Conservation (phyloP, 1,140 invertebrate genomes). For the Nixonia krombeini region DNA sequence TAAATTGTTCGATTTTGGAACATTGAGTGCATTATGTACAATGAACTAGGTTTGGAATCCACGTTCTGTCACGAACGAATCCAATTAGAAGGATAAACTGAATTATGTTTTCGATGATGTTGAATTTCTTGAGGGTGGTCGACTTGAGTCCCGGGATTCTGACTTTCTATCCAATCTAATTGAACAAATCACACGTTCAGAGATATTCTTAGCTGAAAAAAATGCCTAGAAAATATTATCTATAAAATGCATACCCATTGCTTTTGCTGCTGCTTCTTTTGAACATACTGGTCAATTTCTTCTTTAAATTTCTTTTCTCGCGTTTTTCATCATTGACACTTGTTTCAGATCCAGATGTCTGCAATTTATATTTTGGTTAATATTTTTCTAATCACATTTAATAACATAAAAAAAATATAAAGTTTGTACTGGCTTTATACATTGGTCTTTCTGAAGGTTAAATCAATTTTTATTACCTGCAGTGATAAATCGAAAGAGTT, state of each 20-base stretch:
- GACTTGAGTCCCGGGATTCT: constrained; percentile 56
- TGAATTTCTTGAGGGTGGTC: constrained; percentile 65
- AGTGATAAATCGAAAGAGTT: constrained; percentile 73
- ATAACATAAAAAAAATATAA: constrained; percentile 43
- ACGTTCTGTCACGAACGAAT: no score
- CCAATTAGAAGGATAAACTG: no score
- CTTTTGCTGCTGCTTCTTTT: constrained; percentile 80
- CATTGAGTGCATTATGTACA: constrained; percentile 19
- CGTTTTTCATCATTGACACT: constrained; percentile 77
- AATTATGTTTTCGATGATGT: constrained; percentile 54
- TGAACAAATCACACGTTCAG: constrained; percentile 9
- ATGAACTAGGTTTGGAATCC: constrained; percentile 10
- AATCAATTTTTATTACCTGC: constrained; percentile 60
- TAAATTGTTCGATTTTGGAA: background rate
- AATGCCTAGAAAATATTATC: background rate
- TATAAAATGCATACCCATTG: constrained; percentile 74
- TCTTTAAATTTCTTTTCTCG: constrained; percentile 84
- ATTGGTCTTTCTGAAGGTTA: no score
- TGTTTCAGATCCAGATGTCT: constrained; percentile 85
- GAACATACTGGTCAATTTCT: constrained; percentile 86
- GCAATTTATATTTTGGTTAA: no score
- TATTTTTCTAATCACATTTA: no score
- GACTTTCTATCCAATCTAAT: constrained; percentile 62
- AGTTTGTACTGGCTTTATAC: no score
- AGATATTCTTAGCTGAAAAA: background rate